Conservation (phyloP, 2,113 vertebrate genomes). For the Euleptes europaea region DNA sequence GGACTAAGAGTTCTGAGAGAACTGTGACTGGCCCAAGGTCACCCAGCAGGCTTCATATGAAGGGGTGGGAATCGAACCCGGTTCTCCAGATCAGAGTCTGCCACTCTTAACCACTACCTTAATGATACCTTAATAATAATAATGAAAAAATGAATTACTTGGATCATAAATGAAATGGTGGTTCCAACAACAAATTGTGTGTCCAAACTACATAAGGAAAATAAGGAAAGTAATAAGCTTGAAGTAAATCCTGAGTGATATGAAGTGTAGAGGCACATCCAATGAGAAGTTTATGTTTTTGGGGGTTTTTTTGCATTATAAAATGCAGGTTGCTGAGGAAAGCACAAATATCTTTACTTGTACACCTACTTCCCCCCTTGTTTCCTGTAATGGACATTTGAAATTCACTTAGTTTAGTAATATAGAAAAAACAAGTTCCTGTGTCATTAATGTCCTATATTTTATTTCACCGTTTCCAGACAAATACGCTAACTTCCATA, state of each 20-base stretch:
- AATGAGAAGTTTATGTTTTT: too few relatives aligned
- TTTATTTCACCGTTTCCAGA: not conserved
- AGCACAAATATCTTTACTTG: slow-evolving; percentile 6
- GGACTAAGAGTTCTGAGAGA: too few relatives aligned
- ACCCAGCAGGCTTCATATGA: too few relatives aligned
- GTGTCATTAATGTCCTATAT: not conserved
- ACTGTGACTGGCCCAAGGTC: too few relatives aligned
- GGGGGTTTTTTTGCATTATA: slow-evolving; percentile 15
- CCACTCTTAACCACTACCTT: too few relatives aligned
- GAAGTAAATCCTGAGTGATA: not conserved
- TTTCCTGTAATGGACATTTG: not conserved
- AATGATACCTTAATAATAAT: not conserved
- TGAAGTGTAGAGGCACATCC: not conserved
- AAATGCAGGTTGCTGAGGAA: not conserved
- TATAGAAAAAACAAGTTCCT: not conserved
- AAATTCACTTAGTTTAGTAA: not conserved
- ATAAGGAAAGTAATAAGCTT: slow-evolving; percentile 23
- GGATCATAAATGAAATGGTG: not conserved
- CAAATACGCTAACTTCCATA: not conserved
- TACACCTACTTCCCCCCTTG: not conserved
- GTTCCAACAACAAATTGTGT: not conserved
- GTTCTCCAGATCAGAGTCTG: too few relatives aligned
- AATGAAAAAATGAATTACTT: not conserved
- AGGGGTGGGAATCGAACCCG: too few relatives aligned
- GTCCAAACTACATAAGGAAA: not conserved